phyloP scores from a whole-genome alignment of 2,113 vertebrate genomes.

The Hemiscyllium ocellatum region DNA sequence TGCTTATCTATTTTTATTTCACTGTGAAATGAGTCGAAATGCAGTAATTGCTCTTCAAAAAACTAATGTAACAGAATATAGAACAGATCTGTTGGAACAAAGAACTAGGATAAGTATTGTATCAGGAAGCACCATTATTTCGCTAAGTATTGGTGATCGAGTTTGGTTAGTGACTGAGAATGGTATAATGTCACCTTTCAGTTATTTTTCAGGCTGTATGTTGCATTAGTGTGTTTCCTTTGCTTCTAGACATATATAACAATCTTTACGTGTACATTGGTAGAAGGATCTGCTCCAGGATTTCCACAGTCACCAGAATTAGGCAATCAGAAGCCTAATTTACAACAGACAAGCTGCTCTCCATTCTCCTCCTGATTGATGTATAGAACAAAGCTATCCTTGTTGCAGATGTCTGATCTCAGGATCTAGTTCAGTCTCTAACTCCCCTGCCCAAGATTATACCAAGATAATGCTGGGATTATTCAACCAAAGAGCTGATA shows the following conservation, averaged over 20 bases:
- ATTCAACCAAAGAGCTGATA: not conserved
- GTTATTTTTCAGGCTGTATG: slow-evolving; percentile 1
- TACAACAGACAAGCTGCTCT: not conserved
- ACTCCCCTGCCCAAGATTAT: not conserved
- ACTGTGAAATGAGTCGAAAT: rapidly evolving
- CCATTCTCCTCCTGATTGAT: not conserved
- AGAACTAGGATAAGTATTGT: too few species aligned
- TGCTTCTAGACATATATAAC: not conserved
- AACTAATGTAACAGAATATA: not conserved
- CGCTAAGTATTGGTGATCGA: not conserved
- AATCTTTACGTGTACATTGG: not conserved
- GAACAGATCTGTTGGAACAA: rapidly evolving
- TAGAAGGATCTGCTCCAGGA: not conserved
- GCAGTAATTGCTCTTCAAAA: not conserved
- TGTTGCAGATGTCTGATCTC: not conserved
- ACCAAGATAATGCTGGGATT: not conserved
- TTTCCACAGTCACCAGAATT: not conserved
- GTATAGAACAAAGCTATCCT: not conserved
- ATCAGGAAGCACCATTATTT: not conserved
- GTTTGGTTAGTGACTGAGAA: not conserved
- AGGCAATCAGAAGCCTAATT: not conserved
- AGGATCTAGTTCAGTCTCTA: not conserved
- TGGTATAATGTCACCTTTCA: rapidly evolving
- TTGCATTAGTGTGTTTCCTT: not conserved
- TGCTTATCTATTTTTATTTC: not conserved